Evolutionary conservation across 1,140 invertebrate species (phyloP).

Genomic region (Yoshiicerus persimilis): DNA sequence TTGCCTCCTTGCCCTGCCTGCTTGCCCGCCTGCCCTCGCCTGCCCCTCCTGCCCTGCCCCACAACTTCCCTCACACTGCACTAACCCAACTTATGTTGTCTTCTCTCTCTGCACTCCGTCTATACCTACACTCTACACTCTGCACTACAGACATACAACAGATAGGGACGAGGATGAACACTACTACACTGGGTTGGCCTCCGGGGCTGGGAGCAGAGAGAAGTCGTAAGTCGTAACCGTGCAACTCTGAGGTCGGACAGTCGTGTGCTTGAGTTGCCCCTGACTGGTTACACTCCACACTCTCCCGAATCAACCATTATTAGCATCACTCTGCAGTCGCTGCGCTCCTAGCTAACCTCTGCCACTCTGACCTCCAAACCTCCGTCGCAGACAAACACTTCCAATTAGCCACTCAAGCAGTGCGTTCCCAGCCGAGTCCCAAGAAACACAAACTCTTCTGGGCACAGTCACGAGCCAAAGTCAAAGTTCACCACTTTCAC

Average conservation of each 20-base stretch:
- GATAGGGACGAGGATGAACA: background rate
- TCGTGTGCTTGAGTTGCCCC: constrained; percentile 46
- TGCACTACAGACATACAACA: background rate
- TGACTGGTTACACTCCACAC: constrained; percentile 31
- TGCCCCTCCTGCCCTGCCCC: constrained; percentile 1
- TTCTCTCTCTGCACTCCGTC: background rate
- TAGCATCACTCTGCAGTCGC: background rate
- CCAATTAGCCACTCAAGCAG: background rate
- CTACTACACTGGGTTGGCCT: constrained; percentile 5
- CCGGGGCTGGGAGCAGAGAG: constrained; percentile 38
- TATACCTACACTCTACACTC: background rate
- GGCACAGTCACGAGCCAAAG: constrained; percentile 1
- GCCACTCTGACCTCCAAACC: constrained; percentile 40
- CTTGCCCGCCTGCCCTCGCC: background rate
- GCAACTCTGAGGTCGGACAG: constrained; percentile 49
- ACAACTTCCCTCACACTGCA: background rate
- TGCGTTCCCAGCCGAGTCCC: background rate
- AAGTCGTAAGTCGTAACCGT: constrained; percentile 47
- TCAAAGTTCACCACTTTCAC: constrained; percentile 26
- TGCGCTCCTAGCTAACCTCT: background rate
- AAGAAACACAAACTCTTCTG: background rate
- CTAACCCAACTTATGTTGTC: background rate
- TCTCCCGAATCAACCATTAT: background rate
- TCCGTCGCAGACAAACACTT: background rate
- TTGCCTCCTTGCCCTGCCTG: background rate